Conservation (phyloP, 92 coral and sea anemone species). For the Desmophyllum pertusum region DNA sequence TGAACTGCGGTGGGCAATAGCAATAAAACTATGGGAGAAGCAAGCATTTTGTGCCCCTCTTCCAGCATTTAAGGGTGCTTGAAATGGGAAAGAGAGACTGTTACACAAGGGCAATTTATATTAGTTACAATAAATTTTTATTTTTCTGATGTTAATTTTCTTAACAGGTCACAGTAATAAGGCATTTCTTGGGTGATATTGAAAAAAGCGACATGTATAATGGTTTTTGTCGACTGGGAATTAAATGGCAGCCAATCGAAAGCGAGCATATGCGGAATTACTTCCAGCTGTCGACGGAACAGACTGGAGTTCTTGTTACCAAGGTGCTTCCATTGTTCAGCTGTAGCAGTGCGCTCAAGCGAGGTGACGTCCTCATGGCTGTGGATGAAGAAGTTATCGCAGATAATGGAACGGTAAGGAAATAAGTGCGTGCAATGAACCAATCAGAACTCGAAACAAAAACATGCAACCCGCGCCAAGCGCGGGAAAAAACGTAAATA, state of each 20-base stretch:
- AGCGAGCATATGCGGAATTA: slow-evolving; percentile 90
- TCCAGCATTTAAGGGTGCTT: no score
- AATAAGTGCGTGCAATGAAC: no score
- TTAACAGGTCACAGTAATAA: slow-evolving; percentile 76
- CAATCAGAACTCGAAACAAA: no score
- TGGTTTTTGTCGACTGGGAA: slow-evolving; percentile 88
- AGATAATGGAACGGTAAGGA: slow-evolving; percentile 85
- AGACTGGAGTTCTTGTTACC: slow-evolving; percentile 83
- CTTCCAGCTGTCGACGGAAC: slow-evolving; percentile 72
- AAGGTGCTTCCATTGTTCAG: slow-evolving; percentile 82
- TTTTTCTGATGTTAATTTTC: background rate
- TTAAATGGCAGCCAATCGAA: slow-evolving; percentile 95
- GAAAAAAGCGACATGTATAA: slow-evolving; percentile 71
- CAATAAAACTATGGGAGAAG: no score
- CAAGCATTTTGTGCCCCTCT: no score
- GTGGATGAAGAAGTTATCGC: slow-evolving; percentile 75
- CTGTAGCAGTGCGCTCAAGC: slow-evolving; percentile 72
- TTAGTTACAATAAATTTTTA: no score
- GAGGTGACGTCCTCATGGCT: slow-evolving; percentile 91
- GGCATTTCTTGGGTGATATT: slow-evolving; percentile 83
- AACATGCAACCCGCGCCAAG: no score
- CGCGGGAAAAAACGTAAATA: no score
- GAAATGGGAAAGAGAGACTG: no score
- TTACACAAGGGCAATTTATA: no score
- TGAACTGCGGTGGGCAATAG: no score